phyloP scores from a whole-genome alignment of 2,113 vertebrate genomes.

The Daubentonia madagascariensis region DNA sequence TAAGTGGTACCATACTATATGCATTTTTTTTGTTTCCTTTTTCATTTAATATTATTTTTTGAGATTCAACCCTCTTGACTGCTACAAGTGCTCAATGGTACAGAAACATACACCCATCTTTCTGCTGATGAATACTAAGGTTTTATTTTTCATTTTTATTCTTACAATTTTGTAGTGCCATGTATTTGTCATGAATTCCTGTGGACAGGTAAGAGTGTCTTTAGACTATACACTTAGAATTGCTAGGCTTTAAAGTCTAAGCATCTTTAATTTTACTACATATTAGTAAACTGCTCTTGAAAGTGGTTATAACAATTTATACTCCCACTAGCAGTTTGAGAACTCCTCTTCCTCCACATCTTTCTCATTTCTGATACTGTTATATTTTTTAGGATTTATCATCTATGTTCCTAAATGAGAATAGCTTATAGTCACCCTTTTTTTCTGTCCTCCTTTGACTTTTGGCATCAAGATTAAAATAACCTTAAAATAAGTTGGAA shows the following conservation, averaged over 20 bases:
- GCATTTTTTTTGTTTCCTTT: background rate
- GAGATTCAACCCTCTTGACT: background rate
- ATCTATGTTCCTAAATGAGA: background rate
- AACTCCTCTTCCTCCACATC: conserved; percentile 18
- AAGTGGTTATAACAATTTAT: background rate
- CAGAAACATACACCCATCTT: background rate
- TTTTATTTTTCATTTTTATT: background rate
- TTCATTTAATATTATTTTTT: conserved; percentile 16
- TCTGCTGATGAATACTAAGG: background rate
- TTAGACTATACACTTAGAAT: conserved; percentile 11
- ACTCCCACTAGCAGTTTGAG: background rate
- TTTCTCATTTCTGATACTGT: conserved; percentile 8
- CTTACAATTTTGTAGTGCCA: background rate
- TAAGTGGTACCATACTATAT: background rate
- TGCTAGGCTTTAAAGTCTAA: conserved; percentile 8
- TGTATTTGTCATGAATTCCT: background rate
- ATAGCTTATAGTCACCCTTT: background rate
- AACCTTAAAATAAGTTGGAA: conserved; percentile 3
- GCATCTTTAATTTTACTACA: conserved; percentile 10
- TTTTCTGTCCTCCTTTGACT: background rate
- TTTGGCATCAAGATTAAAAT: conserved; percentile 13
- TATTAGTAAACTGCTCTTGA: conserved; percentile 5
- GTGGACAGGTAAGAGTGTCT: background rate
- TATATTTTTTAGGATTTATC: background rate
- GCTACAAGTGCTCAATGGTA: background rate